These are phyloP conservation scores for Tetranychus cinnabarinus DNA, from an alignment of 1,140 invertebrate species.

Conservation along the genomic window DNA sequence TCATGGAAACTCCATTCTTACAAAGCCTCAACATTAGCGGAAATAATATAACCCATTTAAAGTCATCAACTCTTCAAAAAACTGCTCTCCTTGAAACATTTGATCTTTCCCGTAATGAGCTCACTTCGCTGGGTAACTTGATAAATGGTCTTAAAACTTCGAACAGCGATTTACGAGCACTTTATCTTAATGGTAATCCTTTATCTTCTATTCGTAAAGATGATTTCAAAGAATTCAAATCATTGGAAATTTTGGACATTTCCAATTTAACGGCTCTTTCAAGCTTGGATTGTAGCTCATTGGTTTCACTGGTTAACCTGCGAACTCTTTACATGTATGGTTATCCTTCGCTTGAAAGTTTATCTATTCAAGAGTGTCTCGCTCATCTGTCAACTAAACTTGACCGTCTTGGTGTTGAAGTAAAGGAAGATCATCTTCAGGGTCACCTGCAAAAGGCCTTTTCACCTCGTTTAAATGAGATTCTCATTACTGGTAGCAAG, in stretches of 20 bases:
- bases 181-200: conserved; percentile 56
- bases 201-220: conserved; percentile 40
- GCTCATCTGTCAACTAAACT: conserved; percentile 27
- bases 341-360: conserved; percentile 48
- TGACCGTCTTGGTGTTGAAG: conserved; percentile 46
- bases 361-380: conserved; percentile 48
- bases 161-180: conserved; percentile 34
- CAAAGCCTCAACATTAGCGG: conserved; percentile 50
- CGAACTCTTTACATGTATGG: conserved; percentile 39
- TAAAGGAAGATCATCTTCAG: conserved; percentile 53
- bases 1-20: conserved; percentile 61
- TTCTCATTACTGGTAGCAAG: conserved; percentile 47
- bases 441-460: conserved; percentile 51
- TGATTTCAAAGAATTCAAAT: conserved; percentile 41
- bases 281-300: conserved; percentile 57
- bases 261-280: conserved; percentile 38
- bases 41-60: conserved; percentile 42
- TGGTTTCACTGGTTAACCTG: conserved; percentile 41
- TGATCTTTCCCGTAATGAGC: conserved; percentile 52
- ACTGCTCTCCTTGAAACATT: conserved; percentile 49
- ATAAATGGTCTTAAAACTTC: conserved; percentile 32
- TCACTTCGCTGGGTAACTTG: conserved; percentile 23
- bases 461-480: conserved; percentile 44
- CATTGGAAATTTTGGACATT: conserved; percentile 37
- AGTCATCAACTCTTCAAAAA: conserved; percentile 38